Percentiles rank a stretch among this genome's conserved stretches.
Evolutionary conservation across 2,888 invertebrate genomes (phyloP).

Genomic region (Melitaea athalia): DNA sequence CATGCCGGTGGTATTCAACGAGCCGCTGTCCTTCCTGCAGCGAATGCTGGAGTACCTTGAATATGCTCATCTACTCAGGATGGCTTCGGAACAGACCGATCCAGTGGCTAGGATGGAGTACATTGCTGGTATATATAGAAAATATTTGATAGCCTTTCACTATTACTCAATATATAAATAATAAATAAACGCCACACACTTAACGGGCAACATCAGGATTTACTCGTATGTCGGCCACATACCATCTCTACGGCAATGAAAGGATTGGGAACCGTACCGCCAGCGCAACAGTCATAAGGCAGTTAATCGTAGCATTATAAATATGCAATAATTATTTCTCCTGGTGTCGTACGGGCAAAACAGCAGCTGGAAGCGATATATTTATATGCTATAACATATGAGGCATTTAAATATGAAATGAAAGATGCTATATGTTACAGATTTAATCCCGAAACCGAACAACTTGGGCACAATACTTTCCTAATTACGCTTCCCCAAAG

Average conservation of each 20-base stretch:
- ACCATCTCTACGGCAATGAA: too few relatives aligned
- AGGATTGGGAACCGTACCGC: too few relatives aligned
- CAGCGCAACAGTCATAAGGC: too few relatives aligned
- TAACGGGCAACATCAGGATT: too few relatives aligned
- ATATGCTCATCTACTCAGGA: conserved; percentile 88
- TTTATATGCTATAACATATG: not conserved
- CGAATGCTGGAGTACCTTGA: conserved; percentile 97
- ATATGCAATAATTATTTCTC: too few relatives aligned
- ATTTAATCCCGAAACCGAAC: not conserved
- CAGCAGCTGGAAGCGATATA: too few relatives aligned
- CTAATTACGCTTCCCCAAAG: conserved; percentile 16
- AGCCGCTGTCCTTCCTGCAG: conserved; percentile 97
- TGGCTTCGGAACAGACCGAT: conserved; percentile 89
- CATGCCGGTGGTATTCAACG: conserved; percentile 98
- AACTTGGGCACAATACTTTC: conserved; percentile 5
- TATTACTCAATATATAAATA: too few relatives aligned
- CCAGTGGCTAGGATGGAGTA: conserved; percentile 91
- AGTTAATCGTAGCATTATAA: too few relatives aligned
- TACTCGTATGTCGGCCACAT: too few relatives aligned
- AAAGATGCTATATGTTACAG: not conserved
- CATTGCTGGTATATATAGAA: conserved; percentile 16
- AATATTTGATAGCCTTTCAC: too few relatives aligned
- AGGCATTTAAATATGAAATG: not conserved
- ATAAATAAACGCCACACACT: too few relatives aligned
- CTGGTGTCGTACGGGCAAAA: too few relatives aligned